These are phyloP conservation scores for Drosophila ironensis DNA, from an alignment of 1,140 invertebrate genomes.

Conservation along the genomic window DNA sequence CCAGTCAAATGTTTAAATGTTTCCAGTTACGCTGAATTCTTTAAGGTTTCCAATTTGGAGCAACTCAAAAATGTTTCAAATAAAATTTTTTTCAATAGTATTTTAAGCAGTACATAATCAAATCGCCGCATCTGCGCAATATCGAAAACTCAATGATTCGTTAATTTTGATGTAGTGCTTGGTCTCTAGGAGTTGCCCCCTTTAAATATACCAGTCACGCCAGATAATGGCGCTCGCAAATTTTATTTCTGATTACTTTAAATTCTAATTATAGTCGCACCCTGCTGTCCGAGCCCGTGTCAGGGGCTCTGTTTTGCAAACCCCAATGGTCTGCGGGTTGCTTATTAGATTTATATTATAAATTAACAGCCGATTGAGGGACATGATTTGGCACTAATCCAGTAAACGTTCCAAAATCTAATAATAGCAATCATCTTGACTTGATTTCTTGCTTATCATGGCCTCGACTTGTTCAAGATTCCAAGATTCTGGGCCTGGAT, in stretches of 20 bases:
- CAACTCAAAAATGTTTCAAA: no score
- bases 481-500: neutral
- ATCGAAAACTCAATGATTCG: constrained; percentile 2
- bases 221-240: constrained; percentile 9
- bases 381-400: constrained; percentile 25
- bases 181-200: neutral
- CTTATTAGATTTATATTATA: neutral
- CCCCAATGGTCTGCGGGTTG: constrained; percentile 5
- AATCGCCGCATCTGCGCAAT: neutral
- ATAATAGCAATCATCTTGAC: constrained; percentile 23
- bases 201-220: constrained; percentile 17
- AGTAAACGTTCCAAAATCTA: constrained; percentile 11
- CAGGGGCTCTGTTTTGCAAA: constrained; percentile 7
- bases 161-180: neutral
- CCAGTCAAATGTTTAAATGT: neutral
- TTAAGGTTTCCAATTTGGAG: neutral
- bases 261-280: constrained; percentile 25
- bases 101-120: no score
- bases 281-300: neutral
- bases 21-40: no score
- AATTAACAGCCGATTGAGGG: constrained; percentile 18
- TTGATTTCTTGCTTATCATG: constrained; percentile 58
- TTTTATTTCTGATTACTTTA: constrained; percentile 19
- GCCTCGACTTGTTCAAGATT: constrained; percentile 21
- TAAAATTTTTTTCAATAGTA: no score